Evolutionary conservation across 2,797 vertebrate species (phyloP), one percentile per base, ranked within the genome.

Genomic region (Melanotaenia nigrans): DNA sequence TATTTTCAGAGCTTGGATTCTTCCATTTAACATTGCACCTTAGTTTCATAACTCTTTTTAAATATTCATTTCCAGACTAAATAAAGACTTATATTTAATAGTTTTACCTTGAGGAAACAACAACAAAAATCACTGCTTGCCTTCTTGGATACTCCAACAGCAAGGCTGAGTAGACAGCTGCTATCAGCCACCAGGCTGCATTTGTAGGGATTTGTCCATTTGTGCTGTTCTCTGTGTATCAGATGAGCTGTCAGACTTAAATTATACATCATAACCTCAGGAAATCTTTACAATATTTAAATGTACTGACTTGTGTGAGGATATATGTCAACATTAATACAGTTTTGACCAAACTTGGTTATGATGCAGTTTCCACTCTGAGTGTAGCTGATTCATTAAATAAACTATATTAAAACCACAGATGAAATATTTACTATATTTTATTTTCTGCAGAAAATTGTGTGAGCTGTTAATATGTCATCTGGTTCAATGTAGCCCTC

Each of bases 141-240:
- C 6, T 56, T 68, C 45, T 71, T 28, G 42, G 36, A 66, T 7
- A 53, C 49, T 72, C 13, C 1, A 32, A 16, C 11, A 36, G 1
- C 20, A 22, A 40, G 22, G 25, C 54, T 3, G 1, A 20, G 9
- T 18, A 55, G 62, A 51, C 54, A 69, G 73, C 47, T 71, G 60
- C 68, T 58, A 76, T 75, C 40, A 47, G 42, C 14, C 61, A 68
- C 35, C 38, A 36, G 56, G n/a, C 3, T 58, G 38, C 68, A 62
- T 42, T 59, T 70, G 63, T 24, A 66, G 57, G 53, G 57, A 71
- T 77, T 77, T 63, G 12, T 59, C 73, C 61, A 51, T 56, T 25
- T 55, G n/a, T 1, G 0, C 8, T 32, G 16, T 32, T 62, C n/a
- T 66, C 54, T 55, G 1, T n/a, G 20, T 25, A 71, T 74, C 73